Evolutionary conservation across 2,797 vertebrate genomes (phyloP).

Genomic region (Microhierax caerulescens): DNA sequence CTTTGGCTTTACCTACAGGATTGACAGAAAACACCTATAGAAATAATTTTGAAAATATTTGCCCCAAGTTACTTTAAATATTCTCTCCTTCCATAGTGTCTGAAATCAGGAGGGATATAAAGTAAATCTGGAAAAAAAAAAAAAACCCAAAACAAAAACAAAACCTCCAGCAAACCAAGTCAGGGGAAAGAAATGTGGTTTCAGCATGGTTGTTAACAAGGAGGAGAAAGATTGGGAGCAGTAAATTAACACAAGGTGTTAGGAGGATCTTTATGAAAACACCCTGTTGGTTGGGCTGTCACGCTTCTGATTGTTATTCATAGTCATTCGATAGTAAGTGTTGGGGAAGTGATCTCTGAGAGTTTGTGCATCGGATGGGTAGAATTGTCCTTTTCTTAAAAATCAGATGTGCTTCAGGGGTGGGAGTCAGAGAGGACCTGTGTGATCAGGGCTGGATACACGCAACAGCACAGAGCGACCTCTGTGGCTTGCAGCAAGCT

Average conservation of each 20-base stretch:
- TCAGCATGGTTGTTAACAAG: neutral
- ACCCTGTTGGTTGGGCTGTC: neutral
- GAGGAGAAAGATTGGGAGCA: neutral
- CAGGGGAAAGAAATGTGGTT: neutral
- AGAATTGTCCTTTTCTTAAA: neutral
- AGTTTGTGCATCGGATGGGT: neutral
- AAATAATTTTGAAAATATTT: neutral
- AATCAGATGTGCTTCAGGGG: neutral
- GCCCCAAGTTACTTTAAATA: neutral
- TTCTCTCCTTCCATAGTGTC: neutral
- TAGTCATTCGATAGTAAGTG: neutral
- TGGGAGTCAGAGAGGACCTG: neutral
- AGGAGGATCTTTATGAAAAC: neutral
- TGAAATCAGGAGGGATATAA: neutral
- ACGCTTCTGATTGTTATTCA: neutral
- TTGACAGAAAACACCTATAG: neutral
- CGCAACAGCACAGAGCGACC: rapidly evolving
- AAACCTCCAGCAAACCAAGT: neutral
- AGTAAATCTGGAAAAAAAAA: neutral
- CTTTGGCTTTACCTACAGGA: neutral
- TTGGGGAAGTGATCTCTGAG: neutral
- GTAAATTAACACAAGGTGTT: neutral
- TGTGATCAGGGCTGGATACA: too few relatives aligned
- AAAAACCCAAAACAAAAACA: too few relatives aligned
- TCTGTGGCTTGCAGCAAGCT: neutral